phyloP scores from a whole-genome alignment of 2,888 invertebrate species.

The Prosapia bicincta region DNA sequence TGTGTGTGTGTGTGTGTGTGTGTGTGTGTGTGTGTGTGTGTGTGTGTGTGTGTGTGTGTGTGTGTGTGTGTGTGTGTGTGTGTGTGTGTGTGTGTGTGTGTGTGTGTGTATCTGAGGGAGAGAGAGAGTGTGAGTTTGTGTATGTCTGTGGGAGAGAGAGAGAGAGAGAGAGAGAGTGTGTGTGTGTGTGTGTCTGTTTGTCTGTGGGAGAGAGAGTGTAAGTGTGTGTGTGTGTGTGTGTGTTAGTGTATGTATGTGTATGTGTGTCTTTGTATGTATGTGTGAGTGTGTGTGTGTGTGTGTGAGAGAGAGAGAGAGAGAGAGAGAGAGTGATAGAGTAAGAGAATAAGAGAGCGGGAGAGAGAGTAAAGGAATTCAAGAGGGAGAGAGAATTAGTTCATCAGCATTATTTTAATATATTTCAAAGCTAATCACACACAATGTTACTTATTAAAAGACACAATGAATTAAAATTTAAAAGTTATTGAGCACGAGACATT shows the following conservation, averaged over 20 bases:
- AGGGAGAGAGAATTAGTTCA: too few relatives aligned
- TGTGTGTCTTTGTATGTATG: neutral
- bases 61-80: slow-evolving; percentile 5
- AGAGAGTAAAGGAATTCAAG: neutral
- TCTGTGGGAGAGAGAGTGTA: neutral
- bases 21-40: slow-evolving; percentile 3
- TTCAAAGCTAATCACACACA: too few relatives aligned
- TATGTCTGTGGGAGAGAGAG: neutral
- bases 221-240: slow-evolving; percentile 3
- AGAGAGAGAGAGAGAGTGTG: neutral
- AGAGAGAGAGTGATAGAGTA: neutral
- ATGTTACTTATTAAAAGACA: too few relatives aligned
- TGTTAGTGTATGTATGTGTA: neutral
- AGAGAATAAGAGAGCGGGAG: neutral
- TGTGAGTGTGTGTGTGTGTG: slow-evolving; percentile 3
- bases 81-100: slow-evolving; percentile 5
- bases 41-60: slow-evolving; percentile 5
- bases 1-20: slow-evolving; percentile 5
- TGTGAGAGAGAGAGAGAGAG: neutral
- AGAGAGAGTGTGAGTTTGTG: neutral
- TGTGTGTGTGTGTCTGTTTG: neutral
- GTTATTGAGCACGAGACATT: too few relatives aligned
- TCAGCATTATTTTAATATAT: too few relatives aligned
- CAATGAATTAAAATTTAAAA: too few relatives aligned
- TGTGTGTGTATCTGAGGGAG: neutral